These are phyloP conservation scores for Danio albolineatus DNA, from an alignment of 2,797 vertebrate genomes.

Conservation along the genomic window DNA sequence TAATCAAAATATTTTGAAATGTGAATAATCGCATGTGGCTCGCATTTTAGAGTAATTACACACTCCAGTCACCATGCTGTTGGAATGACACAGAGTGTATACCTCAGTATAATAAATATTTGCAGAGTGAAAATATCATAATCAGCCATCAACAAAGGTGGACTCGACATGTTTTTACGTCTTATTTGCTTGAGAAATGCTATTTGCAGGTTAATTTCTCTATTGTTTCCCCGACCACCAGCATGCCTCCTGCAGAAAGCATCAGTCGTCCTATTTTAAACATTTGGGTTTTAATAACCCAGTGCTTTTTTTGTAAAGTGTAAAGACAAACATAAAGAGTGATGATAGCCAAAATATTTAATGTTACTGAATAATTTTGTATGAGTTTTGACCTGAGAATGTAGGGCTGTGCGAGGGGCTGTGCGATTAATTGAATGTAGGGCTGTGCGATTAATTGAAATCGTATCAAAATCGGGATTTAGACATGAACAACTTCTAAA, in stretches of 20 bases:
- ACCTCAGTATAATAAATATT: slow-evolving; percentile 9
- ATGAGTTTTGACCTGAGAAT: no score
- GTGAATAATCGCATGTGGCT: slow-evolving; percentile 13
- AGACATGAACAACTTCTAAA: no score
- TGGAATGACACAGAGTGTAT: slow-evolving; percentile 5
- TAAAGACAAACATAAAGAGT: no score
- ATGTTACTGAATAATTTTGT: no score
- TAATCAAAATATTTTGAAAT: no score
- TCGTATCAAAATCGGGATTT: no score
- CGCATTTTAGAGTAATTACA: slow-evolving; percentile 38
- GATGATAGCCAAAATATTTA: no score
- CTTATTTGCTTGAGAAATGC: slow-evolving; percentile 31
- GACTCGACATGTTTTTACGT: slow-evolving; percentile 18
- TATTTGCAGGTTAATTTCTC: slow-evolving; percentile 15
- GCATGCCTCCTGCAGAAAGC: slow-evolving; percentile 7
- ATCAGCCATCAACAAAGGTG: slow-evolving; percentile 24
- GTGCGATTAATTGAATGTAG: no score
- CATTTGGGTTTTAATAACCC: no score
- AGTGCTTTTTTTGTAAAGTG: no score
- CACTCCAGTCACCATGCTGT: slow-evolving; percentile 27
- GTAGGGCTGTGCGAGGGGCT: no score
- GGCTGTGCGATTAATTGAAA: no score
- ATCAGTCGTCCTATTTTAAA: not conserved
- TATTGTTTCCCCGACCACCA: not conserved
- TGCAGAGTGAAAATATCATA: slow-evolving; percentile 33